These are phyloP conservation scores for Plagodis dolabraria DNA, from an alignment of 2,888 invertebrate species.

Conservation along the genomic window DNA sequence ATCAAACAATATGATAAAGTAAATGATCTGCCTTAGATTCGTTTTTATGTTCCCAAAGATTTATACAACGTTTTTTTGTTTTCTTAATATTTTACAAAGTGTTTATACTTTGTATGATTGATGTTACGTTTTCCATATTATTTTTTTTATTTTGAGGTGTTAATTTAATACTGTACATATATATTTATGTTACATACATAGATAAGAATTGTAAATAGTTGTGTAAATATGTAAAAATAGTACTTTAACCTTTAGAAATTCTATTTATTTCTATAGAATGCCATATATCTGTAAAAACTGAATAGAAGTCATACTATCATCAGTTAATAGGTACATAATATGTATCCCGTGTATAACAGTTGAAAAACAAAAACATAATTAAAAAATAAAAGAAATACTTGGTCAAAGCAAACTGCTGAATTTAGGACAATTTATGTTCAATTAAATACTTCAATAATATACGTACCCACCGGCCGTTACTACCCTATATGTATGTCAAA, in stretches of 20 bases:
- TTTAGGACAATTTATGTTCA: too few relatives aligned
- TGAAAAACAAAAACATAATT: too few relatives aligned
- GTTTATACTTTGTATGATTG: neutral
- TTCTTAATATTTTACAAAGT: neutral
- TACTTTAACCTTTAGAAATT: slow-evolving; percentile 11
- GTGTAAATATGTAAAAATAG: slow-evolving; percentile 19
- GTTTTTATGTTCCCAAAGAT: slow-evolving; percentile 26
- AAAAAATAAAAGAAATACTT: too few relatives aligned
- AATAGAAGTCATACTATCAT: neutral
- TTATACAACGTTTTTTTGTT: slow-evolving; percentile 2
- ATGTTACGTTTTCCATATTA: slow-evolving; percentile 1
- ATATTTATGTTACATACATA: too few relatives aligned
- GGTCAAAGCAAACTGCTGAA: too few relatives aligned
- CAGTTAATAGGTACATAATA: too few relatives aligned
- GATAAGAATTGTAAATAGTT: slow-evolving; percentile 6
- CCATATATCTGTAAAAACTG: slow-evolving; percentile 20
- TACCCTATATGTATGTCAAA: too few relatives aligned
- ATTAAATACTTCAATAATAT: too few relatives aligned
- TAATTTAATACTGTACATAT: neutral
- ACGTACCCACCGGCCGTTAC: too few relatives aligned
- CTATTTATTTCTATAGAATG: slow-evolving; percentile 30
- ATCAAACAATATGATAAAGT: neutral
- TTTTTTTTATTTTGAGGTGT: neutral
- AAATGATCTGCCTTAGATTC: slow-evolving; percentile 15
- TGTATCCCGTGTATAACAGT: too few relatives aligned